Evolutionary conservation across 1,140 invertebrate genomes (phyloP).

Genomic region (Drosophila bocki): DNA sequence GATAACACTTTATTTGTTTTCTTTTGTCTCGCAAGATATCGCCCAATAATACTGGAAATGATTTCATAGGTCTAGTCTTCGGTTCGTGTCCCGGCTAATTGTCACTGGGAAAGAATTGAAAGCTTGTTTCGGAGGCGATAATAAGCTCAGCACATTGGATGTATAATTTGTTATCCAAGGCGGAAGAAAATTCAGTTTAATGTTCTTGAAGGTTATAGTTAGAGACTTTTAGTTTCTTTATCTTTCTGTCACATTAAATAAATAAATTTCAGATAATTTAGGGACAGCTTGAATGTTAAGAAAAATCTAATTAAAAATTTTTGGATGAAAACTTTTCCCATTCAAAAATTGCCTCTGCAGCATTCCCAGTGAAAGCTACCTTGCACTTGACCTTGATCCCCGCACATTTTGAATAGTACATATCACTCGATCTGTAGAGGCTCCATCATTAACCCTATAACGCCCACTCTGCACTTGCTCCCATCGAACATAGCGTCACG

Average conservation of each 20-base stretch:
- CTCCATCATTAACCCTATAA: slow-evolving; percentile 25
- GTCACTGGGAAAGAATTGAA: slow-evolving; percentile 2
- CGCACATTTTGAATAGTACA: background rate
- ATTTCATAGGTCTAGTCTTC: slow-evolving; percentile 16
- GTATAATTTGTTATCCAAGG: slow-evolving; percentile 17
- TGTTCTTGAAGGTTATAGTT: background rate
- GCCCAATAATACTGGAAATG: slow-evolving; percentile 23
- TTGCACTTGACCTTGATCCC: slow-evolving; percentile 41
- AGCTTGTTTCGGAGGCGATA: slow-evolving; percentile 23
- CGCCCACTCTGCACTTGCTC: slow-evolving; percentile 30
- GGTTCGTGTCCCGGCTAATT: slow-evolving; percentile 62
- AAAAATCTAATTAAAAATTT: background rate
- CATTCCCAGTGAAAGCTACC: background rate
- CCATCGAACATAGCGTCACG: slow-evolving; percentile 13
- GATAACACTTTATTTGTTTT: slow-evolving; percentile 65
- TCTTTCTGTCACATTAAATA: background rate
- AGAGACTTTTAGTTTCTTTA: background rate
- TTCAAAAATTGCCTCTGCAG: background rate
- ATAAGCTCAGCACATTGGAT: background rate
- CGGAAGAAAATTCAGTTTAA: slow-evolving; percentile 2
- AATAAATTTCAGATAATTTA: background rate
- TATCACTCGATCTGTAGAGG: background rate
- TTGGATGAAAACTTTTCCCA: background rate
- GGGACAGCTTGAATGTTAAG: no score
- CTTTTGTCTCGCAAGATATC: slow-evolving; percentile 47